A percentile compares a stretch with the other conserved stretches of the same genome.
Evolutionary conservation across 2,113 vertebrate species (phyloP).

Genomic region (Sigmodon hispidus): DNA sequence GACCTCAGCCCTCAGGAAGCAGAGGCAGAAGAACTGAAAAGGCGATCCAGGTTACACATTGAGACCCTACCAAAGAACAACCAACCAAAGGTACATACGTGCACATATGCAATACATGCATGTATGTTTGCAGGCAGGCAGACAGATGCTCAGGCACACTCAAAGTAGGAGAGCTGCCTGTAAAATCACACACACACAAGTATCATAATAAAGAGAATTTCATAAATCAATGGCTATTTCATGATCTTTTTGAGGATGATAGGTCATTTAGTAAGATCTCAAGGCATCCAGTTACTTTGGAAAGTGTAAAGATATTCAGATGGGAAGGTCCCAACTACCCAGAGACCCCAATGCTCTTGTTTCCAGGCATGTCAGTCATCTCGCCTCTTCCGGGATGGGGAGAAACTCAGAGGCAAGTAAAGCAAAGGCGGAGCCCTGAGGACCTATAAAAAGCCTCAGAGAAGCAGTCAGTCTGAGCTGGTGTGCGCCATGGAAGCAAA

Average conservation of each 20-base stretch:
- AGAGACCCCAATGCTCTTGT: too few relatives aligned
- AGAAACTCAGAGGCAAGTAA: background rate
- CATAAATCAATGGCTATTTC: background rate
- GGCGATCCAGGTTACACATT: background rate
- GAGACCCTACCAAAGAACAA: background rate
- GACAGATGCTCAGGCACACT: background rate
- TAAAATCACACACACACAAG: background rate
- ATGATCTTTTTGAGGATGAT: background rate
- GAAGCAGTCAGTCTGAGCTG: background rate
- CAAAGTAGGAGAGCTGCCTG: background rate
- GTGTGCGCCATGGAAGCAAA: background rate
- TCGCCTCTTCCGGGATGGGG: accelerated
- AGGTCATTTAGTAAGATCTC: background rate
- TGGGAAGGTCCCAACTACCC: accelerated
- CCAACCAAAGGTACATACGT: background rate
- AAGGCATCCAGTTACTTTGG: background rate
- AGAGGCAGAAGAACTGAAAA: background rate
- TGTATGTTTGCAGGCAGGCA: background rate
- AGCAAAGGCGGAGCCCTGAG: background rate
- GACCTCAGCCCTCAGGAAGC: background rate
- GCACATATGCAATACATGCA: background rate
- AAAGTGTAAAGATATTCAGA: background rate
- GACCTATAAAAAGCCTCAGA: background rate
- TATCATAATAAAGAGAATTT: background rate
- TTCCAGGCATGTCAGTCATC: accelerated